Conservation (phyloP, 2,797 vertebrate genomes). For the Aselliscus stoliczkanus region DNA sequence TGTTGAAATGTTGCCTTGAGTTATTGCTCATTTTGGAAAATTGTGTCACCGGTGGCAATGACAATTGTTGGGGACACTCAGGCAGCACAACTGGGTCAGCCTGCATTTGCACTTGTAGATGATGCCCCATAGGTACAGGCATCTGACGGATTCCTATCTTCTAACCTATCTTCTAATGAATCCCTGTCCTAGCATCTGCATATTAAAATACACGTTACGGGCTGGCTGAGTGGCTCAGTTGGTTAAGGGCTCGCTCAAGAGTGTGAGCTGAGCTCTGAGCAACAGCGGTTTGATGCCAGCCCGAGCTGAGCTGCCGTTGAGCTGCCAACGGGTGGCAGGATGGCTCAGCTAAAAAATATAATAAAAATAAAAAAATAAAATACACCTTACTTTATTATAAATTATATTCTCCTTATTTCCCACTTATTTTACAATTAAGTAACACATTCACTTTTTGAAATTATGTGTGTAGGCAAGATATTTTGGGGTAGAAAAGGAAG, state of each 20-base stretch:
- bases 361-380: too few species aligned
- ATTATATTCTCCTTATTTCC: background rate
- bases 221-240: too few species aligned
- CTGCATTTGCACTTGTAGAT: accelerated
- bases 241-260: too few species aligned
- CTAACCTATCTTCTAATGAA: background rate
- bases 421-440: background rate
- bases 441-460: background rate
- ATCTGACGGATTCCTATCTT: background rate
- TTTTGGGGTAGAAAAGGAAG: background rate
- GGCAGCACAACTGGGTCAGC: accelerated
- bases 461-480: background rate
- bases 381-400: background rate
- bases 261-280: too few species aligned
- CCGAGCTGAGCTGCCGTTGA: too few species aligned
- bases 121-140: accelerated
- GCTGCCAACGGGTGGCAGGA: too few species aligned
- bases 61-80: accelerated
- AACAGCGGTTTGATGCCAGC: too few species aligned
- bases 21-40: background rate
- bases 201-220: background rate
- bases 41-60: accelerated
- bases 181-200: background rate
- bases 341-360: too few species aligned
- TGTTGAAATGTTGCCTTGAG: background rate